Conservation (phyloP, 2,888 invertebrate genomes). For the Yponomeuta malinellus region DNA sequence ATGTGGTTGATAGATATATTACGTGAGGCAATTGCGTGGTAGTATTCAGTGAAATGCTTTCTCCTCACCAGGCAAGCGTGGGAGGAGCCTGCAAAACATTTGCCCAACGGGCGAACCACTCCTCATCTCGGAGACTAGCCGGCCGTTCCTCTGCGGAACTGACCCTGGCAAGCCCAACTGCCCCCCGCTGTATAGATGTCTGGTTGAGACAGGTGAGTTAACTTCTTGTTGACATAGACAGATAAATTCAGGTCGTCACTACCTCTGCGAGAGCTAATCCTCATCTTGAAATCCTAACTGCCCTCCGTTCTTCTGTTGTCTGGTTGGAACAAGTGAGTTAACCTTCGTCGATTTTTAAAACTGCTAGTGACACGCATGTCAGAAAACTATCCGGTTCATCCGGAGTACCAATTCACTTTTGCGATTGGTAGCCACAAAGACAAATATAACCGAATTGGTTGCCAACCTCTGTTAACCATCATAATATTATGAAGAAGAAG, state of each 20-base stretch:
- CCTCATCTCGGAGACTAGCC: constrained; percentile 81
- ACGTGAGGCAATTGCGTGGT: too few relatives aligned
- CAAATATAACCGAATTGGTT: too few relatives aligned
- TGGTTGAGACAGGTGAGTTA: constrained; percentile 81
- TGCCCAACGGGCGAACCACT: constrained; percentile 86
- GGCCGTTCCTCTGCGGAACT: constrained; percentile 89
- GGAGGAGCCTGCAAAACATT: constrained; percentile 84
- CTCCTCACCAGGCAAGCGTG: constrained; percentile 78
- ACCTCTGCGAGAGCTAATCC: too few relatives aligned
- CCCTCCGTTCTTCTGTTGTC: constrained; percentile 9
- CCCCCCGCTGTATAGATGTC: constrained; percentile 87
- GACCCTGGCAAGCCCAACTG: constrained; percentile 89
- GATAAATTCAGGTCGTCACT: too few relatives aligned
- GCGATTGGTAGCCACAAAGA: too few relatives aligned
- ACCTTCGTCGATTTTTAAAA: too few relatives aligned
- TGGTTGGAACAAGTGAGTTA: not conserved
- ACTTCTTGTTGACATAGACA: not conserved
- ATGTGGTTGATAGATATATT: too few relatives aligned
- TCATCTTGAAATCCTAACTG: not conserved
- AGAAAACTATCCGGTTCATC: too few relatives aligned
- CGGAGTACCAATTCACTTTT: too few relatives aligned
- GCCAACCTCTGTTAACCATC: too few relatives aligned
- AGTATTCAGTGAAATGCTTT: not conserved
- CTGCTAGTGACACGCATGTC: too few relatives aligned
- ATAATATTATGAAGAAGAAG: too few relatives aligned